Evolutionary conservation across 1,140 invertebrate species (phyloP).

Genomic region (Drosophila takahashii): DNA sequence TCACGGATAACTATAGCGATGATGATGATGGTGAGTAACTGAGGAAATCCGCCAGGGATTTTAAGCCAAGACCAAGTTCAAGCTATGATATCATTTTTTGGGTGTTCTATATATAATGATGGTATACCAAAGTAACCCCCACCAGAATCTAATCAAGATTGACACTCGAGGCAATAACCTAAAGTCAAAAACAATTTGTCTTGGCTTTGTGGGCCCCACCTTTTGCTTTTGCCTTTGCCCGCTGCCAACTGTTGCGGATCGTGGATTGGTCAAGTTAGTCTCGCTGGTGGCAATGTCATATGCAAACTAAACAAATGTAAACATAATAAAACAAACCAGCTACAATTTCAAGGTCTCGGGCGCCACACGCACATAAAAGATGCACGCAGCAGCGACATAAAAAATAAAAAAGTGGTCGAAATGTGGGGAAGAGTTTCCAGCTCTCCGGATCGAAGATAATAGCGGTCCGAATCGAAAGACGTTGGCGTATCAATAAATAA

Average conservation of each 20-base stretch:
- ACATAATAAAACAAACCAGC: constrained; percentile 80
- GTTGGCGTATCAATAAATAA: constrained; percentile 75
- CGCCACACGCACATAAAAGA: constrained; percentile 79
- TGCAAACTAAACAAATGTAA: constrained; percentile 83
- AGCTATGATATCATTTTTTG: constrained; percentile 16
- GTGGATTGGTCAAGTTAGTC: constrained; percentile 32
- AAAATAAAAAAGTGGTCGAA: constrained; percentile 23
- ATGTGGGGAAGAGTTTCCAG: constrained; percentile 22
- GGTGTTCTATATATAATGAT: constrained; percentile 5
- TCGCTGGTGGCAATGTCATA: constrained; percentile 80
- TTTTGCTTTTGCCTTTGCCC: background rate
- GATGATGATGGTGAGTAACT: constrained; percentile 36
- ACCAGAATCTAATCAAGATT: constrained; percentile 57
- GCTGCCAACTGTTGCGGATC: constrained; percentile 13
- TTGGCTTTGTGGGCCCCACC: constrained; percentile 60
- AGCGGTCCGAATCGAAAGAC: constrained; percentile 42
- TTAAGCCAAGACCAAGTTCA: background rate
- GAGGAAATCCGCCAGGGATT: constrained; percentile 5
- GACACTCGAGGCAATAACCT: constrained; percentile 33
- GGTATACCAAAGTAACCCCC: background rate
- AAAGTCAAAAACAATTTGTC: constrained; percentile 66
- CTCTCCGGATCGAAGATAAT: constrained; percentile 48
- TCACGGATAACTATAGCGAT: constrained; percentile 62
- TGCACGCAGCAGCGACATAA: constrained; percentile 75
- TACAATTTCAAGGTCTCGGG: constrained; percentile 80